Base-by-base conservation (phyloP, 2,888 invertebrate genomes). In the Saturnia pavonia region DNA sequence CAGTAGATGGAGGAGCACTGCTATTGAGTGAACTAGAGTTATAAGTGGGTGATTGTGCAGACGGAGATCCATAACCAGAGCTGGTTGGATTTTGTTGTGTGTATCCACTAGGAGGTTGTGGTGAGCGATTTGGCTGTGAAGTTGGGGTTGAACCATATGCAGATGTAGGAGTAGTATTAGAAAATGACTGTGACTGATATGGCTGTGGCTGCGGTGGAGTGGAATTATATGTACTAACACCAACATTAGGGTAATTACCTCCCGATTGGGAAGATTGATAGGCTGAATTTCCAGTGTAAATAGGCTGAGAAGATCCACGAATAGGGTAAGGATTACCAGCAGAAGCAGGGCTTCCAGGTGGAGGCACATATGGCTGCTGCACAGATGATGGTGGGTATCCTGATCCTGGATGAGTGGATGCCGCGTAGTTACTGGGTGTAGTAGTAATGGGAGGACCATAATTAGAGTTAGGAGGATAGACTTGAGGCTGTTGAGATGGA, bases 401-500 rank as follows among this genome's bases (percentile, higher is more conserved):
- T 63, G 91, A 85, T 0, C 91, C 93, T 82, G 94, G 88, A 82
- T 92, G 89, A 82, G 87, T 88, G 79, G 94, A 87, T 82, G 95
- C 95, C 66, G 95, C 95, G 82, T 95, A 95, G 80, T 93, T 95
- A 81, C 91, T 95, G 45, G 86, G 94, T 74, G 95, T 88, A 70
- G 95, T 95, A 60, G 95, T 94, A 25, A 95, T 95, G 63, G 95
- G 95, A 73, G 95, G 95, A 0, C 95, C 95, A 87, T 96, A 96
- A 77, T 90, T 94, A 43, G 94, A 94, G 83, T 95, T 95, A 19
- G 96, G 96, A 72, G 95, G 95, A 83, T 96, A 96, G 0, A 95
- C 95, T 78, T 96, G 96, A 45, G 96, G 95, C 86, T 95, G 96
- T 75, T 91, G 92, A 66, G 88, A 74, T 74, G 95, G 94, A 76